A percentile compares a stretch with the other conserved stretches of the same genome.
Evolutionary conservation across 1,140 invertebrate genomes (phyloP).

Genomic region (Venturia canescens): DNA sequence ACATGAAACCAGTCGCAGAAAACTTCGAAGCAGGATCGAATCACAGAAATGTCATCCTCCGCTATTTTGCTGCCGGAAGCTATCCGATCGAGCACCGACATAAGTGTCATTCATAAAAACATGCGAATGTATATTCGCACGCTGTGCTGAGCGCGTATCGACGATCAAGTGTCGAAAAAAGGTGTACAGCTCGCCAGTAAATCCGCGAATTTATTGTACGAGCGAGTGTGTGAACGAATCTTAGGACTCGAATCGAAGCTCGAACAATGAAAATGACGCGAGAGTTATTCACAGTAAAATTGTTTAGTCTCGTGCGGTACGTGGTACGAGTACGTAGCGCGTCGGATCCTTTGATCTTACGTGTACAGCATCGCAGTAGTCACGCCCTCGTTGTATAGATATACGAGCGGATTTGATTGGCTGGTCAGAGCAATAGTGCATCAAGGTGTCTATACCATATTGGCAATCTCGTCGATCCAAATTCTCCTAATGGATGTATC

Average conservation of each 20-base stretch:
- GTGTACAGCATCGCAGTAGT: not conserved
- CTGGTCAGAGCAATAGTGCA: not conserved
- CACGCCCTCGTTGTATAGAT: not conserved
- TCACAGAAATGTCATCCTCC: too few species aligned
- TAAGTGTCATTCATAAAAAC: too few species aligned
- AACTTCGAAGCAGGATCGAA: too few species aligned
- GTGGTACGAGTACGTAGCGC: not conserved
- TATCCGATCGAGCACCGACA: too few species aligned
- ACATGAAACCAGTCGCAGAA: too few species aligned
- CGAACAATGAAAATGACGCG: constrained; percentile 14
- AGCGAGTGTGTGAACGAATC: too few species aligned
- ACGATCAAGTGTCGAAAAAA: too few species aligned
- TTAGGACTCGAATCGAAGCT: not conserved
- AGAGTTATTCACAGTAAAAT: not conserved
- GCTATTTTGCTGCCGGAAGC: too few species aligned
- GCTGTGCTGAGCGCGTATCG: too few species aligned
- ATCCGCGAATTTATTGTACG: too few species aligned
- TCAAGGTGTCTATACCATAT: not conserved
- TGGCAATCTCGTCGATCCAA: constrained; percentile 29
- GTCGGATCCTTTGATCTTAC: constrained; percentile 19
- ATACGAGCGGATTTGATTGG: not conserved
- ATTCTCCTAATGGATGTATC: constrained; percentile 22
- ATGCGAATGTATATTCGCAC: too few species aligned
- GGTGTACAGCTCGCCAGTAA: too few species aligned
- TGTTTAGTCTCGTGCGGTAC: not conserved